A percentile compares a stretch with the other conserved stretches of the same genome.
Conservation (phyloP, 2,797 vertebrate genomes). For the Acanthornis magna region DNA sequence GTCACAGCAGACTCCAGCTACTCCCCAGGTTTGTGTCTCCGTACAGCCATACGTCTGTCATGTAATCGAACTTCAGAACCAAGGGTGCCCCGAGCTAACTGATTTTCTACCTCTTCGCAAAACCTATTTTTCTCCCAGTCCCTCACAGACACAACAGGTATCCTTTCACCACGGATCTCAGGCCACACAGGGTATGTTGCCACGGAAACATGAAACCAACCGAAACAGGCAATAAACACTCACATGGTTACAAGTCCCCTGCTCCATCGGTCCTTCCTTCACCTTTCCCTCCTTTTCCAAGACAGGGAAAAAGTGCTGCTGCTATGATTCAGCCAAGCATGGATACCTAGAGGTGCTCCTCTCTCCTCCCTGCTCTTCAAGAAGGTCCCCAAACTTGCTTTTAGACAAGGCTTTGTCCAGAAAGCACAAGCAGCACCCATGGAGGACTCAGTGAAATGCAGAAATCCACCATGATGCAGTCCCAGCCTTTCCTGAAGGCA, state of each 20-base stretch:
- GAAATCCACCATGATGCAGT: accelerated
- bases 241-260: neutral
- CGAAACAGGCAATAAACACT: neutral
- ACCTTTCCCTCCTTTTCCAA: neutral
- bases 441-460: neutral
- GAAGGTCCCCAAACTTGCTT: neutral
- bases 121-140: neutral
- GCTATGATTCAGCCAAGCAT: neutral
- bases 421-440: neutral
- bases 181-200: neutral
- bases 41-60: neutral
- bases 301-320: neutral
- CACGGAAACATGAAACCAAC: neutral
- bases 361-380: neutral
- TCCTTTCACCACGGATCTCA: neutral
- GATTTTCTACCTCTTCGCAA: neutral
- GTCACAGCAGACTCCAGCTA: neutral
- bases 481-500: neutral
- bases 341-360: neutral
- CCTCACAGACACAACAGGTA: neutral
- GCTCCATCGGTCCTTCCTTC: neutral
- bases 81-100: neutral
- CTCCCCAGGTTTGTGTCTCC: neutral
- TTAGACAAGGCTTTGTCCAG: neutral
- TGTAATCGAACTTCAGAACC: neutral